Evolutionary conservation across 2,797 vertebrate species (phyloP), one percentile per base, ranked within the genome.

Genomic region (Ceryle rudis): DNA sequence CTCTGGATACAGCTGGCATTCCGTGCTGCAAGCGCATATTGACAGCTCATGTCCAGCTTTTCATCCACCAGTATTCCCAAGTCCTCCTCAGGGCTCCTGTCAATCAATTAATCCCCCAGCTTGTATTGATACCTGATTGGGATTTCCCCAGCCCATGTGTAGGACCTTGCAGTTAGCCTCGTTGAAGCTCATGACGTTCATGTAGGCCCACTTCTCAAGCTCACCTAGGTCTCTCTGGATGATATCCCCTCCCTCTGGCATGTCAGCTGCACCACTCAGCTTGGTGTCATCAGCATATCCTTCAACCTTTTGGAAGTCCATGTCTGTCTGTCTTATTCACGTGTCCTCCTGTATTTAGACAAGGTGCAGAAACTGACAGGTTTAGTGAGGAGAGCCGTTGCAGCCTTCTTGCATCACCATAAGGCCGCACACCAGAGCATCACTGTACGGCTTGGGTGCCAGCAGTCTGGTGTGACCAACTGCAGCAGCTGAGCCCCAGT

Each of bases 331-430:
- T n/a, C 62, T 8, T 11, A 26, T 49, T 35, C 17, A 35, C 57
- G 9, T 60, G 20, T 33, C 14, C 4, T 2, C 3, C 15, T 17
- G 17, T 12, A 10, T 19, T 14, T 16, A 37, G 22, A 7, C 10
- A 1, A 26, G 62, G 5, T 2, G 10, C 29, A 25, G 57, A 17
- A 73, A 2, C 41, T 9, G 29, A 13, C 3, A 7, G 14, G 8
- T 39, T 35, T 5, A 5, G 31, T 1, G 25, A 18, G 14, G 8
- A 2, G 14, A 19, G 74, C 29, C 11, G 6, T 22, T 15, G 25
- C n/a, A 49, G 41, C 11, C 33, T 5, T 13, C 0, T 9, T 9
- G 13, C 23, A 1, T 11, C 0, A 0, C 42, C 9, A 0, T 3
- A 5, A 17, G 29, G 44, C 28, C 14, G 6, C 12, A 2, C 8